A percentile compares a stretch with the other conserved stretches of the same genome.
These are phyloP conservation scores for Pseudomyrmex flavicornis DNA, from an alignment of 1,140 invertebrate genomes.

Conservation along the genomic window DNA sequence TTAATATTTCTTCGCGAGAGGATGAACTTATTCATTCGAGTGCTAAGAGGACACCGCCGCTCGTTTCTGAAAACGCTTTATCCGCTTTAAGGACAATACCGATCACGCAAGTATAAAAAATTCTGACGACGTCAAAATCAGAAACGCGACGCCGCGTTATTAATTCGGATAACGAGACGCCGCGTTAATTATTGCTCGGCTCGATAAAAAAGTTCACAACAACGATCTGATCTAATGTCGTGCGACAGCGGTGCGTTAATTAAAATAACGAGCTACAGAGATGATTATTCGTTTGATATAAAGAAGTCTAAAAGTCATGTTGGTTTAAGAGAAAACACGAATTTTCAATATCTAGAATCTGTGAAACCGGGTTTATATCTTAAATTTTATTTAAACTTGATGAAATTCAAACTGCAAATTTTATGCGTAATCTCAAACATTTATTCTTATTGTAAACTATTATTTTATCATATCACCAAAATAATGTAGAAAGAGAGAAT, in stretches of 20 bases:
- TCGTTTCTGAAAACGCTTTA: conserved; percentile 22
- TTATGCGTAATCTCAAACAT: background rate
- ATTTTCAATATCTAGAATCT: background rate
- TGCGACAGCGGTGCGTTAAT: conserved; percentile 21
- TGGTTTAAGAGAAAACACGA: conserved; percentile 1
- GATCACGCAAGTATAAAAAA: conserved; percentile 15
- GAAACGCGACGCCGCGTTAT: conserved; percentile 47
- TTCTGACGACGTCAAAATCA: conserved; percentile 55
- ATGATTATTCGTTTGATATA: conserved; percentile 28
- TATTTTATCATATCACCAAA: too few species aligned
- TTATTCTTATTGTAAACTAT: background rate
- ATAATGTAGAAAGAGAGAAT: background rate
- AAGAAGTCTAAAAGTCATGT: background rate
- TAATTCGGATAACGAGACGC: conserved; percentile 61
- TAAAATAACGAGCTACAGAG: conserved; percentile 56
- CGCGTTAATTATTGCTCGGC: conserved; percentile 54
- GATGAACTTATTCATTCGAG: conserved; percentile 24
- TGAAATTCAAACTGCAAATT: background rate
- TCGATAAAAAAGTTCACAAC: conserved; percentile 45
- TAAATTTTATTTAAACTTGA: background rate
- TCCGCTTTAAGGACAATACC: conserved; percentile 42
- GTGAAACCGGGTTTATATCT: background rate
- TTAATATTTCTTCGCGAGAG: conserved; percentile 21
- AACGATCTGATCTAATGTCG: conserved; percentile 32
- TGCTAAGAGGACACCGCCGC: background rate